These are phyloP conservation scores for Silurus glanis DNA, from an alignment of 2,113 vertebrate genomes.

Conservation along the genomic window DNA sequence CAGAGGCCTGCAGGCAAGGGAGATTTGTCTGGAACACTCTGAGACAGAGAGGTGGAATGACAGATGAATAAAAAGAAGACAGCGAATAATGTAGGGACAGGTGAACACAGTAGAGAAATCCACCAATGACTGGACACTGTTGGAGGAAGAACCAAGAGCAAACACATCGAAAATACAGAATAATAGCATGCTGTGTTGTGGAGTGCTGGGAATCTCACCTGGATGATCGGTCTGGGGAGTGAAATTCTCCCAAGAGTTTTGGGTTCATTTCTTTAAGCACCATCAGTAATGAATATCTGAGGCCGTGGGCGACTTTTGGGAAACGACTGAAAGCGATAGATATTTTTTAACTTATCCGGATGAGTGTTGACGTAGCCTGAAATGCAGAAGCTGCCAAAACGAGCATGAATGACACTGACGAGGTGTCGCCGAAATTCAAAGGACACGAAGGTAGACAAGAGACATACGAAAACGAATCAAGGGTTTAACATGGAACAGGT, in stretches of 20 bases:
- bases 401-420: too few species aligned
- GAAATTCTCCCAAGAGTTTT: too few species aligned
- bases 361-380: too few species aligned
- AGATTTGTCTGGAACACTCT: conserved; percentile 55
- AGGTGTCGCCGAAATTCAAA: background rate
- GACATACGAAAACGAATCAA: background rate
- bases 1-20: conserved; percentile 57
- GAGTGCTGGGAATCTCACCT: too few species aligned
- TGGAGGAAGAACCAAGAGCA: background rate
- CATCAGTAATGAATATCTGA: too few species aligned
- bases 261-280: background rate
- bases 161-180: background rate
- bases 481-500: background rate
- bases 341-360: too few species aligned
- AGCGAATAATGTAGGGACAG: conserved; percentile 8
- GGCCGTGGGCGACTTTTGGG: too few species aligned
- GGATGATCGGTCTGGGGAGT: background rate
- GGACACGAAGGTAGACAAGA: background rate
- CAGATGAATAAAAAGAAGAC: background rate
- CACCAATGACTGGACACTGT: background rate
- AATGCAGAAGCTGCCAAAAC: too few species aligned
- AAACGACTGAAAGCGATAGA: too few species aligned
- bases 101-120: background rate
- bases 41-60: background rate
- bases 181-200: too few species aligned